Evolutionary conservation across 2,888 invertebrate species (phyloP).

Genomic region (Mesopsocus fuscifrons): DNA sequence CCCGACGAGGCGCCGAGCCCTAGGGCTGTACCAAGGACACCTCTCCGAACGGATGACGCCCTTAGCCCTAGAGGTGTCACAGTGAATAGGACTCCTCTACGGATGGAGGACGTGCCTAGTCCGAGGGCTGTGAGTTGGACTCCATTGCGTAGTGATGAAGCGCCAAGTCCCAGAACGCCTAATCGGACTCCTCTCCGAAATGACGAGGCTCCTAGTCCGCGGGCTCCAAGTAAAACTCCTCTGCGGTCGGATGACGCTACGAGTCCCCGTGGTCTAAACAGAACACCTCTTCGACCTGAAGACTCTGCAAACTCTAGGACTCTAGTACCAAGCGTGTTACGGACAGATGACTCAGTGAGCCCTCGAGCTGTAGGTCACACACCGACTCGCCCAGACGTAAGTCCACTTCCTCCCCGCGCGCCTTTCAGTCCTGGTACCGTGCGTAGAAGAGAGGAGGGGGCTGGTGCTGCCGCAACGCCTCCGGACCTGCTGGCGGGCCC

Average conservation of each 20-base stretch:
- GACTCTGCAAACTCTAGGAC: neutral
- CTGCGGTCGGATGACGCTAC: neutral
- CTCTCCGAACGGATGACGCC: conserved; percentile 1
- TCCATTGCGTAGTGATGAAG: neutral
- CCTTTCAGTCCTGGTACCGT: neutral
- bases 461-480: neutral
- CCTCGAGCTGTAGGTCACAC: neutral
- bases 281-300: neutral
- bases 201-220: neutral
- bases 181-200: neutral
- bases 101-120: neutral
- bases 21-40: neutral
- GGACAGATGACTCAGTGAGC: neutral
- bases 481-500: neutral
- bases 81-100: neutral
- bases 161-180: neutral
- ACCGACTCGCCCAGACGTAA: neutral
- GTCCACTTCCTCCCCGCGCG: neutral
- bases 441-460: too few relatives aligned
- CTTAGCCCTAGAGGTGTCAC: neutral
- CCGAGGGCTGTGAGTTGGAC: neutral
- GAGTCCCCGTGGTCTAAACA: neutral
- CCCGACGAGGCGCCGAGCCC: neutral
- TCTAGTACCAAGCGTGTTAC: too few relatives aligned
- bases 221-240: neutral